Base-by-base conservation (phyloP, 2,888 invertebrate genomes). In the Ypsolopha sequella region DNA sequence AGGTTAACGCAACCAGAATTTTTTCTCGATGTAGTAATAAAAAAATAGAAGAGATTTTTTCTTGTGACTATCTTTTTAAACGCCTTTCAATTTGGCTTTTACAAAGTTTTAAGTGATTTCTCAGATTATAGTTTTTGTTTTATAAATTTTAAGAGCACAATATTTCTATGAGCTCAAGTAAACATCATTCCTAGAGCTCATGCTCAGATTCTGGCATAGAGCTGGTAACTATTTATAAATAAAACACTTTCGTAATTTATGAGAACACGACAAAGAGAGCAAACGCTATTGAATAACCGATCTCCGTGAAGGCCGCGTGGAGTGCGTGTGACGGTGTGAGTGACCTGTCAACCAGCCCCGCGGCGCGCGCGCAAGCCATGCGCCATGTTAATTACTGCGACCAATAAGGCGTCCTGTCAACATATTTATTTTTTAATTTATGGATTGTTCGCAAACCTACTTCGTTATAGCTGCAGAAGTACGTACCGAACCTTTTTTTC, bases 341-440 rank as follows among this genome's bases (percentile, higher is more conserved):
- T 79, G 80, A 80, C 80, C 79, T 68, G 70, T 71, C 73, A 68
- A 58, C 59, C 56, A 53, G 60, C 60, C 63, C 63, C 59, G 60
- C 50, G 54, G 53, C 52, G 53, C 60, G 57, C 60, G 58, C 62
- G 63, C 60, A 67, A 7, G 63, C 66, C 66, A 63, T 65, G 66
- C 68, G 70, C 76, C 74, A 74, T 73, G 71, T 77, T 81, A 85
- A 85, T 85, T 84, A 80, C 78, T 69, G 73, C 73, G 60, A 74
- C 78, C 81, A 78, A 79, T 82, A 84, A 79, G 76, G 75, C 70
- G 75, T 71, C 68, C 71, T 66, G 68, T 76, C 80, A 73, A 79
- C 73, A 73, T 77, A 70, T 70, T 75, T 73, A 68, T 72, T 76
- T 75, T 77, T 76, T 64, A 69, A 67, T 68, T 70, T 73, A 75